Evolutionary conservation across 2,888 invertebrate species (phyloP).

Genomic region (Gastrophysa polygoni): DNA sequence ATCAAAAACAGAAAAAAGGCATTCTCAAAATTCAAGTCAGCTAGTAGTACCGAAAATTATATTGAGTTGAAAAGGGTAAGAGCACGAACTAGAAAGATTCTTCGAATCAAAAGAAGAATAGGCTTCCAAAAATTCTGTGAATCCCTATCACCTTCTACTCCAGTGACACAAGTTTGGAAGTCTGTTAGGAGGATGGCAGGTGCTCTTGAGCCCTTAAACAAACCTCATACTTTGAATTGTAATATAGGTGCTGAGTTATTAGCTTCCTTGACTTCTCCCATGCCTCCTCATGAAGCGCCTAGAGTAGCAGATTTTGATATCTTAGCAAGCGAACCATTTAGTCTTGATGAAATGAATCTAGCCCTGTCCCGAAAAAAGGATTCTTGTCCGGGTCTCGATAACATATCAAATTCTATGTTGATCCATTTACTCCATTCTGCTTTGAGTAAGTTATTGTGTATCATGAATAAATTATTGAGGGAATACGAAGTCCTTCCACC

Average conservation of each 20-base stretch:
- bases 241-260: background rate
- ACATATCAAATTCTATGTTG: too few species aligned
- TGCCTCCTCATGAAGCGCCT: background rate
- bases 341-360: background rate
- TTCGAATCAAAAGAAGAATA: background rate
- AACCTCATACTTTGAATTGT: background rate
- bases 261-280: too few species aligned
- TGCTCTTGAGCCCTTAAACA: background rate
- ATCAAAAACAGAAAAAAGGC: background rate
- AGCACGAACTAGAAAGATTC: background rate
- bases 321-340: background rate
- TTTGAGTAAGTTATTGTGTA: background rate
- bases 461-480: background rate
- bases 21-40: background rate
- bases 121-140: background rate
- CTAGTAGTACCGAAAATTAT: background rate
- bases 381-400: too few species aligned
- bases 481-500: background rate
- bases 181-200: background rate
- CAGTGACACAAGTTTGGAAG: background rate
- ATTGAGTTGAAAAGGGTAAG: background rate
- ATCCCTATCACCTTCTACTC: background rate
- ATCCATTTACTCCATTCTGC: too few species aligned
- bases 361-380: background rate
- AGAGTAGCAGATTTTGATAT: background rate